These are phyloP conservation scores for Aphelocoma californica DNA, from an alignment of 2,797 vertebrate species.

Conservation along the genomic window DNA sequence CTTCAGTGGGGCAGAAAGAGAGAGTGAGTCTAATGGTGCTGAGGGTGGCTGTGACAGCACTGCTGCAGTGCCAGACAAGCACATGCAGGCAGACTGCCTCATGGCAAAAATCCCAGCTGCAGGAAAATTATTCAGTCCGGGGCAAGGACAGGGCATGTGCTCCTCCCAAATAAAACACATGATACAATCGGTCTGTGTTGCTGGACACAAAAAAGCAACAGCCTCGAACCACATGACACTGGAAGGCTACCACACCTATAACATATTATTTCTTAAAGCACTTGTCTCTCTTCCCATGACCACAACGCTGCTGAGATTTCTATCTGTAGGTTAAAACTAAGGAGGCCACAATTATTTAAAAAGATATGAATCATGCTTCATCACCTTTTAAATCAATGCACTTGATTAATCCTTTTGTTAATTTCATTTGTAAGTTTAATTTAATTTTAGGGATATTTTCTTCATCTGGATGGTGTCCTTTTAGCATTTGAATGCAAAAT, in stretches of 20 bases:
- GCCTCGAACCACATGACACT: neutral
- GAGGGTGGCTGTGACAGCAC: neutral
- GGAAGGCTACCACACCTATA: neutral
- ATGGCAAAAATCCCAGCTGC: neutral
- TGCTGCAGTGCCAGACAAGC: neutral
- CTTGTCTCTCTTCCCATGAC: neutral
- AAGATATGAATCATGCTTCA: neutral
- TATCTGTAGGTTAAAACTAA: neutral
- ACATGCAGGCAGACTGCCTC: neutral
- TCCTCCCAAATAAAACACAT: neutral
- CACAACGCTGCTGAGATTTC: neutral
- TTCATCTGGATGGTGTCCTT: neutral
- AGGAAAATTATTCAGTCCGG: neutral
- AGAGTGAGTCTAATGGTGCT: accelerated
- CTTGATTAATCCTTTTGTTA: neutral
- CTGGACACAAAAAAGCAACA: neutral
- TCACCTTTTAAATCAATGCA: neutral
- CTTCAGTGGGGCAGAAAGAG: neutral
- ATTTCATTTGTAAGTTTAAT: neutral
- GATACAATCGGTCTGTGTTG: neutral
- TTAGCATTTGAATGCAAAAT: neutral
- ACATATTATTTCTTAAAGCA: neutral
- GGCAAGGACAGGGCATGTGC: neutral
- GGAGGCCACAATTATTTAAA: neutral
- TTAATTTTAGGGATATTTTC: neutral